phyloP scores from a whole-genome alignment of 2,797 vertebrate genomes.

The Sciurus carolinensis region DNA sequence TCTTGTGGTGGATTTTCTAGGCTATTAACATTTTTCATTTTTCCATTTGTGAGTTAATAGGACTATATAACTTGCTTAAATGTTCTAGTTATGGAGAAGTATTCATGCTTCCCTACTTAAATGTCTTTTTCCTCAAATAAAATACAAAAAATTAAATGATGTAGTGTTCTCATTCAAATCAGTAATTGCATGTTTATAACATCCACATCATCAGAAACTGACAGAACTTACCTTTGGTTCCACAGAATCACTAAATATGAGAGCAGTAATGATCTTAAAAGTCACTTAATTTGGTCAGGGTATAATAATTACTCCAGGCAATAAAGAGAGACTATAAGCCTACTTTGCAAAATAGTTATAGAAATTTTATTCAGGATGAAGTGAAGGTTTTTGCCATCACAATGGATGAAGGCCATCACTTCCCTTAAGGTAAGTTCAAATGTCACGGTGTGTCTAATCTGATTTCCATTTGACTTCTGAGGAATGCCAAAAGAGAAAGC shows the following conservation, averaged over 20 bases:
- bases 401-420: conserved; percentile 21
- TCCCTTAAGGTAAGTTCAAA: conserved; percentile 59
- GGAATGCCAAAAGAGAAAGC: neutral
- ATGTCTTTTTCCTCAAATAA: conserved; percentile 53
- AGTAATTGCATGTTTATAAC: conserved; percentile 54
- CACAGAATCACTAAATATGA: conserved; percentile 43
- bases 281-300: neutral
- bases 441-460: neutral
- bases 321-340: neutral
- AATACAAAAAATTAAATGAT: conserved; percentile 56
- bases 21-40: conserved; percentile 70
- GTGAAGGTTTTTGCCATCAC: neutral
- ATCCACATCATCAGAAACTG: neutral
- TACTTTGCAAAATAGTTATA: neutral
- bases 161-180: conserved; percentile 6
- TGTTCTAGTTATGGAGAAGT: conserved; percentile 50
- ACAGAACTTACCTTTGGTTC: conserved; percentile 22
- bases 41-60: conserved; percentile 72
- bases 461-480: conserved; percentile 34
- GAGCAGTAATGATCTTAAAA: conserved; percentile 30
- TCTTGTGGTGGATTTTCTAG: conserved; percentile 64
- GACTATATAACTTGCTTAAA: conserved; percentile 20
- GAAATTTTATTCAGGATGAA: conserved; percentile 38
- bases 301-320: conserved; percentile 38
- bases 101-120: conserved; percentile 33